Conservation (phyloP, 2,888 invertebrate species). For the Sturmia bella region DNA sequence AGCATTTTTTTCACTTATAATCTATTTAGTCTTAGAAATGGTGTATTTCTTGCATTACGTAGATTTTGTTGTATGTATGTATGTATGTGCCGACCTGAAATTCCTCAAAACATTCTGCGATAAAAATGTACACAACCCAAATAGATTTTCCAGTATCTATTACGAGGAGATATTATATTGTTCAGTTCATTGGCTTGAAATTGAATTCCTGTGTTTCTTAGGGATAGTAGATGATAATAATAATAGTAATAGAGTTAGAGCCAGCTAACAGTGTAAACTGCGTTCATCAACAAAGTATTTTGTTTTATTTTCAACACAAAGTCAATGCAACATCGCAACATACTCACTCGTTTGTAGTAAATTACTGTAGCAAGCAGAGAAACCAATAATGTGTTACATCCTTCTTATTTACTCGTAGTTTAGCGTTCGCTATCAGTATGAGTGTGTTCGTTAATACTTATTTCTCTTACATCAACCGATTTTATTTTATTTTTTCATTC, state of each 20-base stretch:
- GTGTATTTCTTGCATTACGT: constrained; percentile 5
- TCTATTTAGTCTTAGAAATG: constrained; percentile 16
- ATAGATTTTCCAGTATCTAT: constrained; percentile 40
- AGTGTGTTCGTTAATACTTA: not conserved
- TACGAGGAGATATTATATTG: constrained; percentile 52
- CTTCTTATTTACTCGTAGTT: not conserved
- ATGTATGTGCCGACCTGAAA: constrained; percentile 23
- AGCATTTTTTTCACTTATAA: too few species aligned
- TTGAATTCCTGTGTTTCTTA: constrained; percentile 28
- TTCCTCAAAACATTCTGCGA: constrained; percentile 36
- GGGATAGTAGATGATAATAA: too few species aligned
- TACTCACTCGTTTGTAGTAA: not conserved
- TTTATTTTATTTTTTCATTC: not conserved
- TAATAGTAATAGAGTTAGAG: constrained; percentile 1
- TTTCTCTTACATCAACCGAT: not conserved
- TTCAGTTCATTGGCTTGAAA: constrained; percentile 58
- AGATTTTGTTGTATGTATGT: not conserved
- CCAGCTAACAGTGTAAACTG: constrained; percentile 15
- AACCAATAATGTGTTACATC: constrained; percentile 7
- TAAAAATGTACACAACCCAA: constrained; percentile 45
- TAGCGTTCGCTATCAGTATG: constrained; percentile 8
- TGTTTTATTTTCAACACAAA: constrained; percentile 17
- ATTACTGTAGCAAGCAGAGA: not conserved
- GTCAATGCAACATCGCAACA: constrained; percentile 7
- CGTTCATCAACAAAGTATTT: constrained; percentile 20